Percentiles rank a stretch among this genome's conserved stretches.
phyloP scores from a whole-genome alignment of 1,140 invertebrate genomes.

The Phortica variegata region DNA sequence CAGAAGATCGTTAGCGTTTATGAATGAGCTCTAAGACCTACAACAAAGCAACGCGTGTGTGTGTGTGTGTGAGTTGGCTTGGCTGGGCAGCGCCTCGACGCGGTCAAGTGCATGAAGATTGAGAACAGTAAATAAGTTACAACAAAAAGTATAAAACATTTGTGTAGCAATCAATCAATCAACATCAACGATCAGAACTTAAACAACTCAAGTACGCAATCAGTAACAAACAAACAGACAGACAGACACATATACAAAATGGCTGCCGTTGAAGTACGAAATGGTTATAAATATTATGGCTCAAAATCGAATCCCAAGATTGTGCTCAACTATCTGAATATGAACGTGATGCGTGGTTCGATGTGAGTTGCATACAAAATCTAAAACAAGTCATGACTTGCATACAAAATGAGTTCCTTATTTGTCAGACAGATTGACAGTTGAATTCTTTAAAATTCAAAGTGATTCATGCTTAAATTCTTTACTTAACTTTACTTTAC shows the following conservation, averaged over 20 bases:
- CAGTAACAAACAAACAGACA: background rate
- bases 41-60: no score
- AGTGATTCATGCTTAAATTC: background rate
- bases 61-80: no score
- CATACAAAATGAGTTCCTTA: no score
- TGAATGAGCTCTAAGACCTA: no score
- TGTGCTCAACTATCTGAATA: constrained; percentile 61
- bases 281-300: constrained; percentile 63
- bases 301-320: constrained; percentile 59
- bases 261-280: constrained; percentile 61
- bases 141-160: no score
- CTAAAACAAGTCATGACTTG: no score
- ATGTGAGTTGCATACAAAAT: constrained; percentile 60
- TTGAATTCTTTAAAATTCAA: no score
- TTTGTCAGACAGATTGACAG: no score
- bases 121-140: no score
- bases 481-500: constrained; percentile 1
- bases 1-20: no score
- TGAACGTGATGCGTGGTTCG: constrained; percentile 62
- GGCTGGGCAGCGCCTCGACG: no score
- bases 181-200: constrained; percentile 6
- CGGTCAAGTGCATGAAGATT: no score
- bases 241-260: constrained; percentile 20
- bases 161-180: background rate
- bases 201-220: constrained; percentile 2